Conservation (phyloP, 2,113 vertebrate genomes). For the Chlamydotis undulata region DNA sequence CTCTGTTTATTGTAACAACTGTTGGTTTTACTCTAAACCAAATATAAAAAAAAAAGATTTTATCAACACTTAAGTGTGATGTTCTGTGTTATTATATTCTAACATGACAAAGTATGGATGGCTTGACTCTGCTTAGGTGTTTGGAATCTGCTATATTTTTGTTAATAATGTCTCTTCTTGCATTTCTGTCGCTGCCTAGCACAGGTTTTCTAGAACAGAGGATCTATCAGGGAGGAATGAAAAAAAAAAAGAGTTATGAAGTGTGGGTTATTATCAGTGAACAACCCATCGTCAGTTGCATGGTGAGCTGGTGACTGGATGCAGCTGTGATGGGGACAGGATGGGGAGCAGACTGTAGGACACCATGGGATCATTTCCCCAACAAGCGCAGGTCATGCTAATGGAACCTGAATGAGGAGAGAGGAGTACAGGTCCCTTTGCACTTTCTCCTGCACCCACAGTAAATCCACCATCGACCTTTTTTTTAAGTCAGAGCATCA, state of each 20-base stretch:
- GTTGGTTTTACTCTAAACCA: background rate
- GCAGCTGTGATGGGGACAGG: constrained; percentile 30
- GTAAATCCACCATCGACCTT: background rate
- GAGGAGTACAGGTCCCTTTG: background rate
- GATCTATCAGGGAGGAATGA: background rate
- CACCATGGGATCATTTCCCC: background rate
- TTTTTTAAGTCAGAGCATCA: background rate
- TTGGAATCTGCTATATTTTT: background rate
- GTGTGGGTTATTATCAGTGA: constrained; percentile 17
- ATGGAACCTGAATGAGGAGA: background rate
- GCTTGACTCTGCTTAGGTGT: background rate
- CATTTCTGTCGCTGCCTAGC: background rate
- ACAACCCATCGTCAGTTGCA: background rate
- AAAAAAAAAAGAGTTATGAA: constrained; percentile 14
- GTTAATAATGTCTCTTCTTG: background rate
- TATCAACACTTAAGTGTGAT: background rate
- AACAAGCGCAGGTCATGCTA: background rate
- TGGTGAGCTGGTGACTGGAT: constrained; percentile 4
- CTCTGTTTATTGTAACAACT: background rate
- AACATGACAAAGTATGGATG: background rate
- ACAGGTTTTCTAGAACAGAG: background rate
- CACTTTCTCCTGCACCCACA: background rate
- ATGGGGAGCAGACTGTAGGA: background rate
- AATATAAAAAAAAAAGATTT: background rate
- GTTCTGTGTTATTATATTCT: background rate